These are phyloP conservation scores for Drosophila paulistorum DNA, from an alignment of 1,140 invertebrate species.

Conservation along the genomic window DNA sequence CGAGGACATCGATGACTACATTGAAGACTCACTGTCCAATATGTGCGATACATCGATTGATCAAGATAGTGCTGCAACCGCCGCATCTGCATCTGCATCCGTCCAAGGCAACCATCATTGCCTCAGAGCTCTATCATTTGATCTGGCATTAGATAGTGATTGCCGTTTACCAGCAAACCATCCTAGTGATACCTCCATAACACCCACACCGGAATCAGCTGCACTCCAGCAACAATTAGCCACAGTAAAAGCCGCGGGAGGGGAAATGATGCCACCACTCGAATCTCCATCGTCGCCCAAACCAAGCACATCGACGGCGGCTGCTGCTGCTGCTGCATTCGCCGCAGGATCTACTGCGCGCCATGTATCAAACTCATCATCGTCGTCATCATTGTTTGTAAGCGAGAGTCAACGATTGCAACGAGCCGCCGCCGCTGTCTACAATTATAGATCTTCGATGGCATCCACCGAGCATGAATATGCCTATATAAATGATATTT, in stretches of 20 bases:
- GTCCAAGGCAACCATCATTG: slow-evolving; percentile 25
- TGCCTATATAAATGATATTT: slow-evolving; percentile 75
- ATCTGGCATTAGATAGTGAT: slow-evolving; percentile 39
- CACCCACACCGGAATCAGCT: slow-evolving; percentile 52
- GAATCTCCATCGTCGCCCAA: background rate
- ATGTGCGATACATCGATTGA: slow-evolving; percentile 68
- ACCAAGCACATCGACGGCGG: background rate
- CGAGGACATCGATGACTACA: slow-evolving; percentile 79
- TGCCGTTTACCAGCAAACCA: background rate
- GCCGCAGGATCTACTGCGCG: background rate
- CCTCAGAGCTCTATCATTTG: slow-evolving; percentile 44
- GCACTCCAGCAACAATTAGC: background rate
- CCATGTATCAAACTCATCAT: slow-evolving; percentile 35
- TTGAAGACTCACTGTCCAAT: slow-evolving; percentile 72
- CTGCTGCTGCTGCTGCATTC: background rate
- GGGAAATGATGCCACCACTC: background rate
- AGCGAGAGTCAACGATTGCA: slow-evolving; percentile 73
- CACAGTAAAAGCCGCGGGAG: too few relatives aligned
- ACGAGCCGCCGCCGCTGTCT: slow-evolving; percentile 68
- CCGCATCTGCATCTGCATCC: slow-evolving; percentile 30
- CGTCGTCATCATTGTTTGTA: slow-evolving; percentile 43
- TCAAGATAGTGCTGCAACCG: slow-evolving; percentile 32
- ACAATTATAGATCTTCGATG: slow-evolving; percentile 72
- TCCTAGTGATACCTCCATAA: slow-evolving; percentile 27
- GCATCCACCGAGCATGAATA: slow-evolving; percentile 68